A percentile compares a stretch with the other conserved stretches of the same genome.
These are phyloP conservation scores for Nycteola revayana DNA, from an alignment of 2,888 invertebrate genomes.

Conservation along the genomic window DNA sequence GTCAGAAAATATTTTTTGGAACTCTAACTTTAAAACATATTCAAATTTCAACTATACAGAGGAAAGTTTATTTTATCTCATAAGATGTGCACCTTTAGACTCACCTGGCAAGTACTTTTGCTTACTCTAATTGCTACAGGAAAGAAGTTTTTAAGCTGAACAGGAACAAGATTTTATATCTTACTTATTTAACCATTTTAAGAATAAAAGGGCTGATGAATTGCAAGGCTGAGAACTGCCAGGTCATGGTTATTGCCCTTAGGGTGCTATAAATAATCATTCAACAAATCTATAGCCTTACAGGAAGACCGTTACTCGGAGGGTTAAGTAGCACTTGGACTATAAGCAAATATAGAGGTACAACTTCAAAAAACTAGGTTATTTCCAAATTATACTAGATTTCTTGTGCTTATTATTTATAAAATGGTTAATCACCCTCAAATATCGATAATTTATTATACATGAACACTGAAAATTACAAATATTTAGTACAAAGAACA, in stretches of 20 bases:
- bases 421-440: too few species aligned
- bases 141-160: slow-evolving; percentile 2
- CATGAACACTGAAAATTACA: too few species aligned
- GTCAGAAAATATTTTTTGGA: neutral
- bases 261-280: slow-evolving; percentile 6
- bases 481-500: neutral
- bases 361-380: too few species aligned
- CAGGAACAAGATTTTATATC: slow-evolving; percentile 1
- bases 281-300: slow-evolving; percentile 3
- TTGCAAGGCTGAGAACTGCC: slow-evolving; percentile 5
- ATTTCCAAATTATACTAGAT: too few species aligned
- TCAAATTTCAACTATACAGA: slow-evolving; percentile 6
- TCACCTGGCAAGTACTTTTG: slow-evolving; percentile 6
- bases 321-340: slow-evolving; percentile 6
- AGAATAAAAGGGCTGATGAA: slow-evolving; percentile 4
- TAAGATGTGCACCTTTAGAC: neutral
- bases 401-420: too few species aligned
- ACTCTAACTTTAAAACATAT: slow-evolving; percentile 2
- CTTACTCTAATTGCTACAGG: slow-evolving; percentile 3
- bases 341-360: too few species aligned
- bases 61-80: slow-evolving; percentile 8
- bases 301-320: slow-evolving; percentile 5
- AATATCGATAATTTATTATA: too few species aligned
- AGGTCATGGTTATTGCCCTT: slow-evolving; percentile 9
- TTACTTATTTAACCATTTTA: slow-evolving; percentile 1